Base-by-base conservation (phyloP, 2,888 invertebrate genomes). In the Mythimna lalbum region DNA sequence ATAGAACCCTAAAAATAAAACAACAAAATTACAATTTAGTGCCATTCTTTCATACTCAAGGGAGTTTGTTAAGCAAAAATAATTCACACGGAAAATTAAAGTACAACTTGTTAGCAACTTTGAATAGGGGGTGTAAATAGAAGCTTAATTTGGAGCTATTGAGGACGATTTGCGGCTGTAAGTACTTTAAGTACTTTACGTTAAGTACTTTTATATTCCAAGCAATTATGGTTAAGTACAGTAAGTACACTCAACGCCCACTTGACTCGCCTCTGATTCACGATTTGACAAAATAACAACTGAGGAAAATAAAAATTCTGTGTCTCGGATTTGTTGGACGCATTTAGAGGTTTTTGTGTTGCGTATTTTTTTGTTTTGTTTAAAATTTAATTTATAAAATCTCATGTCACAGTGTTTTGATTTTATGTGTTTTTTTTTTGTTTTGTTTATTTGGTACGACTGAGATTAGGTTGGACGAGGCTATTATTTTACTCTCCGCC, bases 161-260 rank as follows among this genome's bases (percentile, higher is more conserved):
- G 27, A 49, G 10, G 43, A 43, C 63, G 53, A 55, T 73, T 82
- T 65, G 65, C 43, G 66, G 61, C 27, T 36, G 21, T 6, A 21
- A 36, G 36, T 21, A n/a, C n/a, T n/a, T n/a, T n/a, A n/a, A n/a
- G n/a, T n/a, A n/a, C n/a, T n/a, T n/a, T n/a, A n/a, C n/a, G n/a
- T 57, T 57, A 57, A 57, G 57, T 57, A 62, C 47, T 49, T 82
- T 78, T 62, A 55, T 57, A 64, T 66, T 78, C 36, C 36, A 67
- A 79, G 62, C 79, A 82, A 69, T 82, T 69, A 80, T 59, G 64
- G 23, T 55, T 31, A 63, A 80, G 73, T 53, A 39, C 43, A 23
- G 9, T 50, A 49, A 80, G 57, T 59, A 70, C 53, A 23, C 64
- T 78, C 55, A 23, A 63, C 19, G 12, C 33, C 4, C n/a, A 27